Evolutionary conservation across 2,797 vertebrate genomes (phyloP).

Genomic region (Erethizon dorsatum): DNA sequence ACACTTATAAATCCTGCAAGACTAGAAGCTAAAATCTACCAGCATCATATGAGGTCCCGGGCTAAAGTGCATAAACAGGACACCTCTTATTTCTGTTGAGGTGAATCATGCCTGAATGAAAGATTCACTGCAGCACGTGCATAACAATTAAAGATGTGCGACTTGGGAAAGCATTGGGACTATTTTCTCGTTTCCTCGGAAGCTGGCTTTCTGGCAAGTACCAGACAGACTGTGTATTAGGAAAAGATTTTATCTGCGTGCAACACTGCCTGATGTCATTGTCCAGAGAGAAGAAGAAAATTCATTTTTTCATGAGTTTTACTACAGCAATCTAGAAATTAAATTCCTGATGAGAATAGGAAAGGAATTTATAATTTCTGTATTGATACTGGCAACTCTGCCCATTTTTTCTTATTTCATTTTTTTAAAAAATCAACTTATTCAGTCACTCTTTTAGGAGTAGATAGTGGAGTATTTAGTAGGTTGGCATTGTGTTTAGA

Average conservation of each 20-base stretch:
- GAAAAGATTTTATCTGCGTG: background rate
- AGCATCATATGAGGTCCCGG: background rate
- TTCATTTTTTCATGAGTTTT: background rate
- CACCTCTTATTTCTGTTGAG: background rate
- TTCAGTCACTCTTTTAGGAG: constrained; percentile 31
- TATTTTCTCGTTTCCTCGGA: background rate
- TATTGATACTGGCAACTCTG: background rate
- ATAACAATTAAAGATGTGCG: background rate
- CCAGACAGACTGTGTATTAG: background rate
- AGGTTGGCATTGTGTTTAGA: constrained; percentile 69
- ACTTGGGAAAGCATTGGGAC: background rate
- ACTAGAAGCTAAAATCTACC: background rate
- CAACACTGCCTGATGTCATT: constrained; percentile 42
- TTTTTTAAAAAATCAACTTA: background rate
- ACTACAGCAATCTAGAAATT: background rate
- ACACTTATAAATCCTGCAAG: background rate
- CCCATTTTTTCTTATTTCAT: background rate
- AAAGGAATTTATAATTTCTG: background rate
- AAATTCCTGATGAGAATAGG: background rate
- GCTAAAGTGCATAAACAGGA: background rate
- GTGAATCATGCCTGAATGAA: background rate
- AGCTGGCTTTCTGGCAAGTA: background rate
- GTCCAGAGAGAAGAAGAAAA: background rate
- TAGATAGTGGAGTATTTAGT: constrained; percentile 58
- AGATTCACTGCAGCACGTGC: background rate